Base-by-base conservation (phyloP, 37 sponge, comb jelly and placozoan genomes). In the Theonella swinhoei region DNA sequence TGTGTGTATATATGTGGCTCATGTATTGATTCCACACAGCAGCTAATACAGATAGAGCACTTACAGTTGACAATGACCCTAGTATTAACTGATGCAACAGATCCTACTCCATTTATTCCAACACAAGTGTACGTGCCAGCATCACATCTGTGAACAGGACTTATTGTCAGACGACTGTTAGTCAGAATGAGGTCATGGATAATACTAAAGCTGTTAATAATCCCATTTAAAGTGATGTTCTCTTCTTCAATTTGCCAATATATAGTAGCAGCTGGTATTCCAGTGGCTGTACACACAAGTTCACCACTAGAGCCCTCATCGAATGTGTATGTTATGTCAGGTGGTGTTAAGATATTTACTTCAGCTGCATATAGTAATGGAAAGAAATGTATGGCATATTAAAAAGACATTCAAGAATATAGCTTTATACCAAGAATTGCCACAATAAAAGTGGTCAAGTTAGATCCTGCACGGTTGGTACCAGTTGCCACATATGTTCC, bases 121-220 rank as follows among this genome's bases (percentile, higher is more conserved):
- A 20, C 64, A 82, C 91, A 91, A 23, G 62, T 77, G 82, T 78
- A 86, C 24, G 36, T 82, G 39, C 62, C 86, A 64, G 87, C 82
- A 39, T 85, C 91, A 37, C 23, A 33, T 73, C 79, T 77, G 28
- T 7, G 70, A 4, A 61, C 31, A 33, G 47, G 32, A 14, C 28
- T 28, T 0, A 75, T 54, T 47, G 54, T 47, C 14, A 47, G 54
- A 14, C 7, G 11, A 47, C 54, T 47, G 11, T 7, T 47, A 14
- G 54, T 47, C 14, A 47, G 11, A 47, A 47, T 17, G 54, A 47
- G 54, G 14, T 47, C 54, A 14, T 47, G 11, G 11, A 7, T 47
- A 17, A 47, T 7, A 7, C 14, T 14, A 47, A 47, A 17, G 7
- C 11, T 47, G 54, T 14, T 47, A 14, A 14, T 14, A 47, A 14